These are phyloP conservation scores for Pelvicachromis taeniatus DNA, from an alignment of 2,113 vertebrate genomes.

Conservation along the genomic window DNA sequence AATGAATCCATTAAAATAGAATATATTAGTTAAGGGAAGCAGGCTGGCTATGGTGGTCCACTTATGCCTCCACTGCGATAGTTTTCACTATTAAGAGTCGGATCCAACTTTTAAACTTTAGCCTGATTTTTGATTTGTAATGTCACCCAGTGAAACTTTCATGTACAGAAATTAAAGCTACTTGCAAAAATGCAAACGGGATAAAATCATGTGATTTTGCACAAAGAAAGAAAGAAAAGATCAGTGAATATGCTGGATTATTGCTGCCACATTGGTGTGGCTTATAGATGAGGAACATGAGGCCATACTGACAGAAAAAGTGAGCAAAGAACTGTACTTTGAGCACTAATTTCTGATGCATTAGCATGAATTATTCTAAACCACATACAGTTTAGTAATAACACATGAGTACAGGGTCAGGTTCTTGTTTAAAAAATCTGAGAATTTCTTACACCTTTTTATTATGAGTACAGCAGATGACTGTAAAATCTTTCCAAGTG, in stretches of 20 bases:
- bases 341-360: background rate
- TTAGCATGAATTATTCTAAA: background rate
- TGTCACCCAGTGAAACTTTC: background rate
- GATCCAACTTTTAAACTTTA: background rate
- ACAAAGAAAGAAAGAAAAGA: background rate
- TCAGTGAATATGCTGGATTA: background rate
- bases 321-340: background rate
- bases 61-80: background rate
- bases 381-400: background rate
- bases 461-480: background rate
- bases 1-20: background rate
- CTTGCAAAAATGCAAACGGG: background rate
- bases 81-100: background rate
- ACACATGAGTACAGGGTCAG: background rate
- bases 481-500: background rate
- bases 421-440: background rate
- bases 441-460: background rate
- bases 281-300: background rate
- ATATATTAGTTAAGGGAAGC: background rate
- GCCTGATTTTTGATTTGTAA: background rate
- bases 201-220: background rate
- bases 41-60: background rate
- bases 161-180: background rate
- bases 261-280: background rate
- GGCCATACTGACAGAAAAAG: background rate